Base-by-base conservation (phyloP, 2,113 vertebrate genomes). In the Azemiops feae region DNA sequence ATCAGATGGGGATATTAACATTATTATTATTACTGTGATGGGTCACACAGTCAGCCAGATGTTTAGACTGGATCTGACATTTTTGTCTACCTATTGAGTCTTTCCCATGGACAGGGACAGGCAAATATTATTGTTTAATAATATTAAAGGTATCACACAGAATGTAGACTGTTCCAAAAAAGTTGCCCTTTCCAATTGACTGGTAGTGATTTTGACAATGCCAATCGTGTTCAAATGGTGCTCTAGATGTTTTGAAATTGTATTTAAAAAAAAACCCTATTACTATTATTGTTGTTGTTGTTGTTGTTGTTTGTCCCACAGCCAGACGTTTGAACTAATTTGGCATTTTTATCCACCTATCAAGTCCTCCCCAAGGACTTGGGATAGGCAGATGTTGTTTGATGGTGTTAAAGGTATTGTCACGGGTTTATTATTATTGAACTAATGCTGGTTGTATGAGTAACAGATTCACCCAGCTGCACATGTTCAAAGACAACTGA, bases 401-500 rank as follows among this genome's bases (percentile, higher is more conserved):
- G 64, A 69, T 69, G 64, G 30, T 18, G 5, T 34, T 69, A 69
- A n/a, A 34, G 30, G 5, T 18, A 7, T 52, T 34, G 18, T 43
- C 69, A 9, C 34, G 12, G 64, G n/a, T 34, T 34, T n/a, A 11
- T 50, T 30, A 30, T n/a, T 47, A 30, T 20, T 45, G 87, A 60
- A 58, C 50, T 94, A 95, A 91, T 30, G 88, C 53, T 60, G 92
- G 92, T 92, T 74, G 91, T 92, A 55, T 50, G 22, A 91, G 90
- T 14, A 93, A 23, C 81, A 91, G 45, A 92, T 88, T 16, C 96
- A 23, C 89, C 89, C 5, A 91, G 88, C 94, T 95, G 94, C 47
- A 58, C 64, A 16, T 58, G 89, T 47, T 88, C 91, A 93, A 7
- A 5, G 95, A 91, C 52, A 25, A n/a, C 95, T 95, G 94, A 95